phyloP scores from a whole-genome alignment of 2,113 vertebrate genomes.

The Bungarus multicinctus region DNA sequence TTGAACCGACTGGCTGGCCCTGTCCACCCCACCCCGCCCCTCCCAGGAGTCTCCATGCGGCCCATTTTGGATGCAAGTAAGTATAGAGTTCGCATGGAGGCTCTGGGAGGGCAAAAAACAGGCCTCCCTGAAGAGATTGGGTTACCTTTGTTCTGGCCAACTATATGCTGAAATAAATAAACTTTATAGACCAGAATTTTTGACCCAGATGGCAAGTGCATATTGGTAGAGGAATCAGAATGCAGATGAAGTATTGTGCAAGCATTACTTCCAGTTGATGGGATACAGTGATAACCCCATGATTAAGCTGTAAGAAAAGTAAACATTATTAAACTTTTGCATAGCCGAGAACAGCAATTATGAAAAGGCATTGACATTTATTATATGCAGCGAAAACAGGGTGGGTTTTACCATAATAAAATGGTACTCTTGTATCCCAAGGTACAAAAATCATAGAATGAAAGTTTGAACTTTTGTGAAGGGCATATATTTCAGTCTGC shows the following conservation, averaged over 20 bases:
- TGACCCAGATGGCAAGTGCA: background rate
- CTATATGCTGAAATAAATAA: background rate
- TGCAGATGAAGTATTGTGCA: background rate
- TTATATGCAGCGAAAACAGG: background rate
- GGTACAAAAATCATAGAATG: background rate
- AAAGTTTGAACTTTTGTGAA: background rate
- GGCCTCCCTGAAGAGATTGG: background rate
- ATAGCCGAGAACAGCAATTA: background rate
- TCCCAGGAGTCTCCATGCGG: too few species aligned
- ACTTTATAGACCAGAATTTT: background rate
- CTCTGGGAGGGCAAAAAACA: too few species aligned
- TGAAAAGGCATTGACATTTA: background rate
- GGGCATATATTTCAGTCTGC: background rate
- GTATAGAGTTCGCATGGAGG: too few species aligned
- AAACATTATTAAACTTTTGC: background rate
- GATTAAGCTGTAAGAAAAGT: background rate
- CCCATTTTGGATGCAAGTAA: too few species aligned
- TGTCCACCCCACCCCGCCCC: too few species aligned
- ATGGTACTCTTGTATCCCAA: background rate
- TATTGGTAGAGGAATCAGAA: background rate
- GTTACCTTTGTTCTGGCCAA: background rate
- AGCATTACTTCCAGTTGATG: background rate
- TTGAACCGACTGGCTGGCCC: too few species aligned
- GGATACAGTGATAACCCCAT: background rate
- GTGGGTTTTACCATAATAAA: background rate